Conservation (phyloP, 2,797 vertebrate species). For the Eutrigla gurnardus region DNA sequence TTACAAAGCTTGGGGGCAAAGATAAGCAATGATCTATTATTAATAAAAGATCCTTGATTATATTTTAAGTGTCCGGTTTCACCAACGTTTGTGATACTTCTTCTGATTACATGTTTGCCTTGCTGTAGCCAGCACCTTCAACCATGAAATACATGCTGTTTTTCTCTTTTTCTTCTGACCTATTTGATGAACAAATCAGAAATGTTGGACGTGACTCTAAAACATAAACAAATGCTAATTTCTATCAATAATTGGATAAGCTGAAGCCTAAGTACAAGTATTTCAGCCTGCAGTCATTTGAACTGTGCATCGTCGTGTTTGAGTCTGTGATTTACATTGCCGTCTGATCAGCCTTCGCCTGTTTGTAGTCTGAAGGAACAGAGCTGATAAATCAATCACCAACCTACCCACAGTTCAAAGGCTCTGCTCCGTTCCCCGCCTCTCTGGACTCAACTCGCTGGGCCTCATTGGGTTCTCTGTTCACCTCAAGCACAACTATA, state of each 20-base stretch:
- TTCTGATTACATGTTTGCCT: background rate
- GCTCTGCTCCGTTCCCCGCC: slow-evolving; percentile 3
- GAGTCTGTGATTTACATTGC: slow-evolving; percentile 25
- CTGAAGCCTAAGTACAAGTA: background rate
- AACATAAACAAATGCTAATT: background rate
- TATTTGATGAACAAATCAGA: background rate
- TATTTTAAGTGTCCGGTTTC: background rate
- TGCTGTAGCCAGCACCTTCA: background rate
- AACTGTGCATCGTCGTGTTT: slow-evolving; percentile 10
- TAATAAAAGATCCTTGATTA: background rate
- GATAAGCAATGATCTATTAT: background rate
- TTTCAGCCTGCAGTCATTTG: slow-evolving; percentile 1
- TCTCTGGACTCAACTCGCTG: background rate
- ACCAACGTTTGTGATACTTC: background rate
- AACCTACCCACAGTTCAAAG: slow-evolving; percentile 8
- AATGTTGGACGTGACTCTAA: background rate
- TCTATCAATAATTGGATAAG: background rate
- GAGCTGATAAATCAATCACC: slow-evolving; percentile 48
- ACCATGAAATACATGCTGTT: background rate
- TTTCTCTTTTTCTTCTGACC: background rate
- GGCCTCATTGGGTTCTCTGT: background rate
- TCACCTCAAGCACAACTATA: background rate
- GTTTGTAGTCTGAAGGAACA: slow-evolving; percentile 18
- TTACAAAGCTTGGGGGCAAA: background rate
- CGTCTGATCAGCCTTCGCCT: slow-evolving; percentile 13